Conservation (phyloP, 2,888 invertebrate species). For the Chymomyza fuscimana region DNA sequence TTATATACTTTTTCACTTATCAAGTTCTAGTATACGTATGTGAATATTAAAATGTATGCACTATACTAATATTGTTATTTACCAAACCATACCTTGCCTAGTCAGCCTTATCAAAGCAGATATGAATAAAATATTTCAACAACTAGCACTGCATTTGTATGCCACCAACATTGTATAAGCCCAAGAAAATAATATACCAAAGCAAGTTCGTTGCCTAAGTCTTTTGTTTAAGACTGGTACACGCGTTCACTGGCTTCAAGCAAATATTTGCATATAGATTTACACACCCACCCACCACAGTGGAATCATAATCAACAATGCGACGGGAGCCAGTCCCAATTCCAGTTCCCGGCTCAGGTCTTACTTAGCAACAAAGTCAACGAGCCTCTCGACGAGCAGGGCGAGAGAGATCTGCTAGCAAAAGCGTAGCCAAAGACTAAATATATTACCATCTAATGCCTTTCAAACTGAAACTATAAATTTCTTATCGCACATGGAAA, state of each 20-base stretch:
- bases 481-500: constrained; percentile 71
- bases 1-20: too few relatives aligned
- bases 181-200: background rate
- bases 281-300: constrained; percentile 57
- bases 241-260: constrained; percentile 38
- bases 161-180: background rate
- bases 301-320: background rate
- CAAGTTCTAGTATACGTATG: background rate
- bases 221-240: constrained; percentile 50
- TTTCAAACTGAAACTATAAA: constrained; percentile 72
- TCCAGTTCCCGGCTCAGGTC: background rate
- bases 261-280: constrained; percentile 71
- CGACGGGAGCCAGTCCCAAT: constrained; percentile 6
- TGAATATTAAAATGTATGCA: background rate
- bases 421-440: constrained; percentile 53
- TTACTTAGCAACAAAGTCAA: background rate
- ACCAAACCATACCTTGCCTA: background rate
- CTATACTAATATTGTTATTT: background rate
- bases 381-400: background rate
- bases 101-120: background rate
- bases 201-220: constrained; percentile 70
- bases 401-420: background rate
- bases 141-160: background rate
- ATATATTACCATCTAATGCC: constrained; percentile 74
- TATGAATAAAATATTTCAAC: background rate